Evolutionary conservation across 1,140 invertebrate species (phyloP).

Genomic region (Chelonus insularis): DNA sequence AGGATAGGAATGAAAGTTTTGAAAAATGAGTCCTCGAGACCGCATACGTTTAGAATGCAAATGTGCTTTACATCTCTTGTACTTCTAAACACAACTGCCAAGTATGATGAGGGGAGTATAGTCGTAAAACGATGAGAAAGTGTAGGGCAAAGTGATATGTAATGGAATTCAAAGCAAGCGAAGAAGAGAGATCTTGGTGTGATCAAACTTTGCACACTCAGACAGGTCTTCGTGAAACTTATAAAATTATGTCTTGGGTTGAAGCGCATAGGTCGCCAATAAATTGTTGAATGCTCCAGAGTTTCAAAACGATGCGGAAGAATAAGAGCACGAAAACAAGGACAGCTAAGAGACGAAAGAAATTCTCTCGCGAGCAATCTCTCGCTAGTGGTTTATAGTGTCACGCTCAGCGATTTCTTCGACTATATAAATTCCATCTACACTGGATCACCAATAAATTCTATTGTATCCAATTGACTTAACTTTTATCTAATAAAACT

Average conservation of each 20-base stretch:
- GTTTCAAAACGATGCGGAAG: background rate
- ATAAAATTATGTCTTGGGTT: constrained; percentile 13
- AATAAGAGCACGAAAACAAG: background rate
- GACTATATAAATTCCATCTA: background rate
- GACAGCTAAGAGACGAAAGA: background rate
- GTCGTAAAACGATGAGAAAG: background rate
- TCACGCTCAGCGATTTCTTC: constrained; percentile 5
- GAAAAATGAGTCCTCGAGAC: constrained; percentile 32
- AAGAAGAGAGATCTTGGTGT: constrained; percentile 7
- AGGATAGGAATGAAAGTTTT: constrained; percentile 15
- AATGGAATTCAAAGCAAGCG: constrained; percentile 14
- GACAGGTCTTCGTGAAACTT: constrained; percentile 2
- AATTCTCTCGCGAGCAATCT: background rate
- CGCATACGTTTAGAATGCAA: constrained; percentile 35
- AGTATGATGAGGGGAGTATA: constrained; percentile 13
- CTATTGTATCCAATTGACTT: constrained; percentile 15
- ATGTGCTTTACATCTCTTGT: constrained; percentile 29
- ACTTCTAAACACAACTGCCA: constrained; percentile 27
- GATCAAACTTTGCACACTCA: constrained; percentile 20
- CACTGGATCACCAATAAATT: constrained; percentile 8
- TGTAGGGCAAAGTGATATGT: constrained; percentile 1
- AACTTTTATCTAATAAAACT: constrained; percentile 14
- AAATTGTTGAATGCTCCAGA: constrained; percentile 9
- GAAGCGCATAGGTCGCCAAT: constrained; percentile 12
- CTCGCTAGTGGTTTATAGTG: constrained; percentile 13